Conservation (phyloP, 2,797 vertebrate species). For the Sciurus vulgaris region DNA sequence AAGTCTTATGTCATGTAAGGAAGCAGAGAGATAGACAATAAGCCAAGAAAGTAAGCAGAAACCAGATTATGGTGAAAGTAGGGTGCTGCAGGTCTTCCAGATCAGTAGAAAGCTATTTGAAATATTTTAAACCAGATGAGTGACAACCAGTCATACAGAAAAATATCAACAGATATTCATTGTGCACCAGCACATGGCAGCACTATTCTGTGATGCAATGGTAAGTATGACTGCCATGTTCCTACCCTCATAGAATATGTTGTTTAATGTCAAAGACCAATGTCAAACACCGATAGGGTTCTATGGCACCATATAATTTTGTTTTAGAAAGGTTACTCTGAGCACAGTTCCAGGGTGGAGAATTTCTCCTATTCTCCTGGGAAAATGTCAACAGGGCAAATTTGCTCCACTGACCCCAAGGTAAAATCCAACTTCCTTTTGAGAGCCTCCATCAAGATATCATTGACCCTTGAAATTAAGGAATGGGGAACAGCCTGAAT, state of each 20-base stretch:
- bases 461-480: neutral
- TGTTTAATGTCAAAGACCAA: neutral
- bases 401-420: neutral
- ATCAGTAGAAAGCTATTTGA: neutral
- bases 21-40: neutral
- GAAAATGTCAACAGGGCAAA: neutral
- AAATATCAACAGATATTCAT: neutral
- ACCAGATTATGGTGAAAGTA: neutral
- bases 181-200: neutral
- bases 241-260: neutral
- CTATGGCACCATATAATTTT: neutral
- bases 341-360: neutral
- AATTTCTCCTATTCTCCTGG: neutral
- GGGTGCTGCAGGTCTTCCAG: neutral
- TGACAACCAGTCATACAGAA: neutral
- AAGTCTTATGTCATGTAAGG: neutral
- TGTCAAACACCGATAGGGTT: neutral
- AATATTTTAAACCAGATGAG: neutral
- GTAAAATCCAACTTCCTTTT: constrained; percentile 12
- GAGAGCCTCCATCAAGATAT: neutral
- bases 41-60: neutral
- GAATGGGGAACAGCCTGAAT: neutral
- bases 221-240: neutral
- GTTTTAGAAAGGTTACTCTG: neutral
- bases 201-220: neutral